phyloP scores from a whole-genome alignment of 2,888 invertebrate genomes.

The Napeogenes sylphis region DNA sequence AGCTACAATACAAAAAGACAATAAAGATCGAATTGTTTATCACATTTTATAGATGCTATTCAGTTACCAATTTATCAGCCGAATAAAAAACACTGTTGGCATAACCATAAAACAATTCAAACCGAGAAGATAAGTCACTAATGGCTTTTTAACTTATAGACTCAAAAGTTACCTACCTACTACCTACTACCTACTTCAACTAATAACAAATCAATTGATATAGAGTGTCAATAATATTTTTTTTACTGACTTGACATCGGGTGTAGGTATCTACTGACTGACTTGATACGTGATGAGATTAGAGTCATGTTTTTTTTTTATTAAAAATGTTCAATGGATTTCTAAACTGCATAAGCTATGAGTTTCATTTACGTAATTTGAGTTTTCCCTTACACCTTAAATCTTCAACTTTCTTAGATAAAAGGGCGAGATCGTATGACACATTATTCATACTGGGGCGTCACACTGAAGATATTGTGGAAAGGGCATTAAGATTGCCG shows the following conservation, averaged over 20 bases:
- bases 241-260: too few relatives aligned
- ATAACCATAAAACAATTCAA: slow-evolving; percentile 32
- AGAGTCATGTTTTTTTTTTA: too few relatives aligned
- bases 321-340: too few relatives aligned
- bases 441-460: slow-evolving; percentile 76
- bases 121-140: slow-evolving; percentile 37
- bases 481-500: slow-evolving; percentile 77
- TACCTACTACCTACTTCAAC: too few relatives aligned
- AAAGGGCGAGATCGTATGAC: slow-evolving; percentile 71
- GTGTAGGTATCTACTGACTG: too few relatives aligned
- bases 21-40: slow-evolving; percentile 28
- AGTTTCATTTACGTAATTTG: slow-evolving; percentile 10
- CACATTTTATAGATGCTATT: slow-evolving; percentile 29
- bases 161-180: background rate
- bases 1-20: slow-evolving; percentile 16
- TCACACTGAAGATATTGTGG: slow-evolving; percentile 74
- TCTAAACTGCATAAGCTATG: too few relatives aligned
- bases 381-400: slow-evolving; percentile 27
- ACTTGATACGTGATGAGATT: too few relatives aligned
- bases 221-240: too few relatives aligned
- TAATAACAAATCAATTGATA: too few relatives aligned
- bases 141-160: slow-evolving; percentile 29
- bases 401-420: slow-evolving; percentile 60
- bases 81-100: slow-evolving; percentile 35
- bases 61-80: slow-evolving; percentile 28